Percentiles rank a stretch among this genome's conserved stretches.
Evolutionary conservation across 1,140 invertebrate genomes (phyloP).

Genomic region (Coelopa frigida): DNA sequence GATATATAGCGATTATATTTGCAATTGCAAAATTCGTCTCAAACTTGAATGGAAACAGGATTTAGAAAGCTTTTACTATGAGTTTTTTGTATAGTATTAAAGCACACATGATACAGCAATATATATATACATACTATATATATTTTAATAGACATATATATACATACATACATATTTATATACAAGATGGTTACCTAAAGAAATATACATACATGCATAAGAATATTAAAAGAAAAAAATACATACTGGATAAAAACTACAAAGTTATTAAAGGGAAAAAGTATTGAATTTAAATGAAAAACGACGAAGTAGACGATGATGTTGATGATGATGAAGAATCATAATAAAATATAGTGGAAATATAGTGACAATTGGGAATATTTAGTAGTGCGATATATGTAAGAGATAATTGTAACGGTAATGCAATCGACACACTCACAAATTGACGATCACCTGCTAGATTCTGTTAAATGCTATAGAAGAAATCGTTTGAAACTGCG

Average conservation of each 20-base stretch:
- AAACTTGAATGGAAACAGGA: not conserved
- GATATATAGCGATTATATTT: constrained; percentile 4
- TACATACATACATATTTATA: constrained; percentile 1
- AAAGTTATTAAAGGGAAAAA: constrained; percentile 1
- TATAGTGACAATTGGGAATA: constrained; percentile 1
- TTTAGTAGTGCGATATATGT: not conserved
- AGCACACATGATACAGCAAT: constrained; percentile 1
- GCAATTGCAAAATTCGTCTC: not conserved
- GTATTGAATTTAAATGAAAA: not conserved
- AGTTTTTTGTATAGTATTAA: not conserved
- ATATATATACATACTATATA: not conserved
- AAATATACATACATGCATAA: not conserved
- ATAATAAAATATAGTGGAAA: not conserved
- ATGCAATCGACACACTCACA: too few relatives aligned
- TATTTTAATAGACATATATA: not conserved
- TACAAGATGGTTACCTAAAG: not conserved
- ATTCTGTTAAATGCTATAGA: too few relatives aligned
- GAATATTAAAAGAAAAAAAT: constrained; percentile 7
- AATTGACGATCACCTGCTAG: too few relatives aligned
- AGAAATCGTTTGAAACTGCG: too few relatives aligned
- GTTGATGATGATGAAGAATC: not conserved
- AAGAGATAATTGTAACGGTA: not conserved
- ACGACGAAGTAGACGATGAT: not conserved
- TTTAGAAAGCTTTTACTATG: not conserved
- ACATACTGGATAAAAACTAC: not conserved